Conservation (phyloP, 2,888 invertebrate genomes). For the Acanthacorydalis orientalis region DNA sequence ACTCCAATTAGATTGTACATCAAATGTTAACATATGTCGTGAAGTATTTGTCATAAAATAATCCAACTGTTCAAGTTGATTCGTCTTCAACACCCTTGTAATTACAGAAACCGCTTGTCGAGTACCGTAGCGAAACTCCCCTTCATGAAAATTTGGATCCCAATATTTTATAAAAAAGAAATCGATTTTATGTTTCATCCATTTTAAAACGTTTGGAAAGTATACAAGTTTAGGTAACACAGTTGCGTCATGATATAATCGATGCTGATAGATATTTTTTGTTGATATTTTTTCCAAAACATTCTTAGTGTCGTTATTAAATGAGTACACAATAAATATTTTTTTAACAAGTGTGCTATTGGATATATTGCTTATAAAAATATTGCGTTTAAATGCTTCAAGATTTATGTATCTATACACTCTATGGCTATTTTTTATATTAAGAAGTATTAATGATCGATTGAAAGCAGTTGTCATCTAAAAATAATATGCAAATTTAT, state of each 20-base stretch:
- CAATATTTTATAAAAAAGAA: slow-evolving; percentile 1
- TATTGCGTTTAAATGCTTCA: no score
- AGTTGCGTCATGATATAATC: not conserved
- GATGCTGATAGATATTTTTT: not conserved
- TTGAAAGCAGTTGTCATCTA: no score
- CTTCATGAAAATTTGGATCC: slow-evolving; percentile 5
- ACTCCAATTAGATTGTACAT: slow-evolving; percentile 3
- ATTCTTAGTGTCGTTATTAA: no score
- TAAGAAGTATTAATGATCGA: no score
- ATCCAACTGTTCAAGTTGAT: not conserved
- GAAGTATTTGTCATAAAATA: slow-evolving; percentile 1
- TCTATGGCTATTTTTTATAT: no score
- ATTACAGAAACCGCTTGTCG: slow-evolving; percentile 3
- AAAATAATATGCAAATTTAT: no score
- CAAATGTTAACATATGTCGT: not conserved
- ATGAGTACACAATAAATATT: no score
- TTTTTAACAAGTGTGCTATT: no score
- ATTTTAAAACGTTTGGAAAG: slow-evolving; percentile 3
- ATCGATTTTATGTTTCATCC: slow-evolving; percentile 3
- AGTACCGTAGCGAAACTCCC: slow-evolving; percentile 4
- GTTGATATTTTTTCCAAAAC: no score
- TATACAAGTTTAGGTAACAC: slow-evolving; percentile 2
- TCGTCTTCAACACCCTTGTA: not conserved
- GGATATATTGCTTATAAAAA: no score
- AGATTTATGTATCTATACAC: no score